Conservation (phyloP, 2,113 vertebrate species). For the Porphyrio hochstetteri region DNA sequence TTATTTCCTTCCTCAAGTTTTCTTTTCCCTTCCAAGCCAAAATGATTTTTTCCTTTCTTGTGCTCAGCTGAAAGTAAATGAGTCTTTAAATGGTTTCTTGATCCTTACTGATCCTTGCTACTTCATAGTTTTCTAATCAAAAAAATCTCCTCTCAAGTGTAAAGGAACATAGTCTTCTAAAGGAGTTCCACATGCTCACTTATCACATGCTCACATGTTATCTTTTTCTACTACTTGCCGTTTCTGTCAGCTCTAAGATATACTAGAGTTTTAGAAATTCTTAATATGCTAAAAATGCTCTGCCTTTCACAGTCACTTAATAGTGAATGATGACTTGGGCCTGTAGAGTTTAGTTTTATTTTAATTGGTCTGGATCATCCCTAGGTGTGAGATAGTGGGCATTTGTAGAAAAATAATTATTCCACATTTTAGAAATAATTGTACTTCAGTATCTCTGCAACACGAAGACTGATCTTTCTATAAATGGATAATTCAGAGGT, state of each 20-base stretch:
- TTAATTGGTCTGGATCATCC: not conserved
- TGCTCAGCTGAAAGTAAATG: conserved; percentile 21
- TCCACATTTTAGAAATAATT: not conserved
- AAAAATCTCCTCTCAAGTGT: not conserved
- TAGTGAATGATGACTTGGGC: not conserved
- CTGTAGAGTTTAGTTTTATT: not conserved
- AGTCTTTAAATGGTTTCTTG: not conserved
- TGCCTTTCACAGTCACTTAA: not conserved
- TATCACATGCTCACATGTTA: not conserved
- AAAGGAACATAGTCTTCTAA: not conserved
- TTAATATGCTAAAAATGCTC: not conserved
- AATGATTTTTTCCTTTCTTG: not conserved
- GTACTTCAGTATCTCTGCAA: not conserved
- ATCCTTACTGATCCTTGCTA: not conserved
- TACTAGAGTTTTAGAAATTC: not conserved
- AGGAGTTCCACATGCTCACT: not conserved
- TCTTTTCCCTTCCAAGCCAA: conserved; percentile 4
- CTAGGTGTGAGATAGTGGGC: not conserved
- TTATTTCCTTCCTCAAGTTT: conserved; percentile 4
- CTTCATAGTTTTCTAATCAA: conserved; percentile 6
- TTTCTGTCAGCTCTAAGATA: not conserved
- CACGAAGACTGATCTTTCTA: not conserved
- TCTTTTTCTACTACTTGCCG: not conserved
- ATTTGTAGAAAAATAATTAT: not conserved
- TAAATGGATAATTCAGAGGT: not conserved